Evolutionary conservation across 2,797 vertebrate genomes (phyloP).

Genomic region (Florisuga fusca): DNA sequence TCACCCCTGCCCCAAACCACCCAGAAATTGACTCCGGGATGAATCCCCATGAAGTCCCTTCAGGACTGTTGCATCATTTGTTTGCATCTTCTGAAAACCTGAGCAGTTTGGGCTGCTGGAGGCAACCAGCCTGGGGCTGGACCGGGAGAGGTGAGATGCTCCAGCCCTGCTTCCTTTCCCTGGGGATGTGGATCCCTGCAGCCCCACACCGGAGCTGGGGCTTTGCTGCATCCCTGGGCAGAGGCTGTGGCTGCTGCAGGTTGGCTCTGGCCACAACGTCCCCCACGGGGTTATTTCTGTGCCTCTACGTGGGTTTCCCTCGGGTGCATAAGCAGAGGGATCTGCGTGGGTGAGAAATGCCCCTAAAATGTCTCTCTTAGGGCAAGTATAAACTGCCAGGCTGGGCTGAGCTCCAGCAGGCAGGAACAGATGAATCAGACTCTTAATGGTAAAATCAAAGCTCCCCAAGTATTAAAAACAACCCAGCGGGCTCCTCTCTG

Average conservation of each 20-base stretch:
- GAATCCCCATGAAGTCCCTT: neutral
- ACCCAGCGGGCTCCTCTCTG: neutral
- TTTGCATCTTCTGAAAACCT: neutral
- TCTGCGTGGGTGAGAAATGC: neutral
- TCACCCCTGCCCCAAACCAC: neutral
- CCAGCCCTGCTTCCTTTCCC: too few relatives aligned
- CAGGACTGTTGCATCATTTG: neutral
- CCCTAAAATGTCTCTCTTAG: conserved; percentile 43
- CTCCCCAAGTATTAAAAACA: neutral
- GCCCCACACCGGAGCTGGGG: fast-evolving
- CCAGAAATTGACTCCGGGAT: neutral
- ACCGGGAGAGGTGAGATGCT: neutral
- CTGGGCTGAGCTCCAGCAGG: conserved; percentile 54
- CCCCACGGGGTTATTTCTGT: neutral
- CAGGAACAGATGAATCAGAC: conserved; percentile 50
- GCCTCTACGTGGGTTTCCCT: neutral
- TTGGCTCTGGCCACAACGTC: fast-evolving
- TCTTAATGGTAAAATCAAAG: conserved; percentile 8
- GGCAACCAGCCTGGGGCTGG: neutral
- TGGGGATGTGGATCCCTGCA: neutral
- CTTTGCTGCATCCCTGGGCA: neutral
- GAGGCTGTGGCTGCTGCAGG: neutral
- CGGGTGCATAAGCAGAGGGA: fast-evolving
- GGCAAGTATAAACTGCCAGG: conserved; percentile 38
- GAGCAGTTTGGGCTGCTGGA: neutral